phyloP scores from a whole-genome alignment of 2,888 invertebrate genomes.

The Galeruca laticollis region DNA sequence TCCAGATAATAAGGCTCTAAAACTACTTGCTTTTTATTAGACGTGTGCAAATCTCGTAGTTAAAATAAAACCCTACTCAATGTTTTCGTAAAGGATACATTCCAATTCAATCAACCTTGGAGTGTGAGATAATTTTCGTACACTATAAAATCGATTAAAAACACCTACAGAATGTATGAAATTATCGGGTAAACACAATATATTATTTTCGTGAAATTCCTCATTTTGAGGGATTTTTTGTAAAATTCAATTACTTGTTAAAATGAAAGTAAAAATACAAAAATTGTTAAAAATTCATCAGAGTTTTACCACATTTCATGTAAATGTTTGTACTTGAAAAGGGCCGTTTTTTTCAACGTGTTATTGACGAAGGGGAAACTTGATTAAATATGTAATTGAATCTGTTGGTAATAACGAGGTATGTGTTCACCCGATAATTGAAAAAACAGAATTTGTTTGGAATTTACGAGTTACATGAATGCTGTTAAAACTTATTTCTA shows the following conservation, averaged over 20 bases:
- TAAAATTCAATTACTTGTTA: neutral
- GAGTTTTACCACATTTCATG: neutral
- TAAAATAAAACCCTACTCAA: neutral
- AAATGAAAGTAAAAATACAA: neutral
- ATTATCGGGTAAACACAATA: neutral
- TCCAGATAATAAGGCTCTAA: too few species aligned
- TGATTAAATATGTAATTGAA: neutral
- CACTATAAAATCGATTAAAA: neutral
- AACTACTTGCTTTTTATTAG: too few species aligned
- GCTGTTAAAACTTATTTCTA: too few species aligned
- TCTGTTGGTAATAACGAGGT: neutral
- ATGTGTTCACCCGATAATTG: neutral
- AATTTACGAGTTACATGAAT: neutral
- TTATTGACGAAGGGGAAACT: neutral
- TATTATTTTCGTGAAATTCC: neutral
- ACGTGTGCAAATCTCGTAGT: too few species aligned
- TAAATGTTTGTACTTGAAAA: conserved; percentile 4
- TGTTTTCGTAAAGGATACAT: neutral
- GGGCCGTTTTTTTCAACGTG: neutral
- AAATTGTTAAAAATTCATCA: neutral
- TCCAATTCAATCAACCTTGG: neutral
- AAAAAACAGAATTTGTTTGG: neutral
- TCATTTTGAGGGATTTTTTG: neutral
- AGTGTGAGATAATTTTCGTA: neutral
- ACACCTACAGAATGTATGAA: neutral